Conservation (phyloP, 2,888 invertebrate genomes). For the Amblyjoppa proteus region DNA sequence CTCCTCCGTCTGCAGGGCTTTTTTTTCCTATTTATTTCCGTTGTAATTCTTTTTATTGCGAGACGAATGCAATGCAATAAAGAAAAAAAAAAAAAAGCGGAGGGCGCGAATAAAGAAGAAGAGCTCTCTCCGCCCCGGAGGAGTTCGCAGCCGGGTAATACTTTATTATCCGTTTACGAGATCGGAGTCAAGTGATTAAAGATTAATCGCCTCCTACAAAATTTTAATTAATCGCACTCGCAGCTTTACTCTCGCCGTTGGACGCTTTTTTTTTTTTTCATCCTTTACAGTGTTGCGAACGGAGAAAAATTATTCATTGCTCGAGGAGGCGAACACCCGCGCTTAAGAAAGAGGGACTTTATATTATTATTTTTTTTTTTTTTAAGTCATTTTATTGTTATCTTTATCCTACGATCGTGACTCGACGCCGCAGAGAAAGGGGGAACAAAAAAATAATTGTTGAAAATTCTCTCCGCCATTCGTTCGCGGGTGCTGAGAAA, state of each 20-base stretch:
- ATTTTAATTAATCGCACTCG: conserved; percentile 23
- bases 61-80: conserved; percentile 5
- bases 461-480: conserved; percentile 5
- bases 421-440: background rate
- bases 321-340: background rate
- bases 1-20: no score
- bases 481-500: background rate
- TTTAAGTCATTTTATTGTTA: background rate
- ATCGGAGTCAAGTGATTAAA: conserved; percentile 23
- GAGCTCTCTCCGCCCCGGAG: background rate
- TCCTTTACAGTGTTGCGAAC: background rate
- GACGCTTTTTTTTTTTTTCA: no score
- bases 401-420: background rate
- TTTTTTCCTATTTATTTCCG: background rate
- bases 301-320: background rate
- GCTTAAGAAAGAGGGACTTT: background rate
- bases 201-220: conserved; percentile 12
- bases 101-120: background rate
- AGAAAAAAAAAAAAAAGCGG: background rate
- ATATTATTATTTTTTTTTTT: background rate
- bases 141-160: background rate
- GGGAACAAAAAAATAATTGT: conserved; percentile 18
- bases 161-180: conserved; percentile 36
- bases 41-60: conserved; percentile 26
- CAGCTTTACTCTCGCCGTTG: background rate